Evolutionary conservation across 2,888 invertebrate species (phyloP), one percentile per base, ranked within the genome.

Genomic region (Protophormia terraenovae): DNA sequence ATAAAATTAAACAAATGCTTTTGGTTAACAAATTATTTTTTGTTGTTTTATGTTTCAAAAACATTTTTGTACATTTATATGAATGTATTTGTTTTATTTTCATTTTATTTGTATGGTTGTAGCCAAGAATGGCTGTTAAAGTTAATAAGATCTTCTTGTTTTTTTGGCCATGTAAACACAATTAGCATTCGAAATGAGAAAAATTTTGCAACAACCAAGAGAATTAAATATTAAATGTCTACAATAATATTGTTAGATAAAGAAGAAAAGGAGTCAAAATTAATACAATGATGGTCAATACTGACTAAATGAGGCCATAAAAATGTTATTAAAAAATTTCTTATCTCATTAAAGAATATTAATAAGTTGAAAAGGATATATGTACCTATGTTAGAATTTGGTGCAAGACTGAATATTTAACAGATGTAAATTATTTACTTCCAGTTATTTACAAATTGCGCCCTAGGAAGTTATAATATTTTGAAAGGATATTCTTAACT

Each of bases 111-210:
- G 0, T 32, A 2, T 62, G 19, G 16, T 22, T 41, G 16, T 47
- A 16, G 16, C 29, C 29, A 19, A 16, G 12, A 79, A 62, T 55
- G 24, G 27, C 47, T 38, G 38, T 75, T 75, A 62, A 67, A 81
- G 75, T 82, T 76, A 73, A 82, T 76, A 82, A 64, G 53, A 47
- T 19, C 12, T 69, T 71, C 14, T 72, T 75, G 47, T 64, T 55
- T 69, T 62, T 53, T 53, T 69, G 50, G 64, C 7, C 69, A 38
- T 58, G 60, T 73, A 67, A 67, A 67, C 73, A 62, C 69, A 82
- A 82, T 76, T 76, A 76, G 76, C 62, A 78, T 78, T 71, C 41
- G 62, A 78, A 78, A 78, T 62, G 62, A 53, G 38, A 41, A 62
- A 62, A 69, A 60, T 12, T 22, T 35, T 1, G 10, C 60, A 78